These are phyloP conservation scores for Arrhamphus sclerolepis DNA, from an alignment of 2,797 vertebrate species.

Conservation along the genomic window DNA sequence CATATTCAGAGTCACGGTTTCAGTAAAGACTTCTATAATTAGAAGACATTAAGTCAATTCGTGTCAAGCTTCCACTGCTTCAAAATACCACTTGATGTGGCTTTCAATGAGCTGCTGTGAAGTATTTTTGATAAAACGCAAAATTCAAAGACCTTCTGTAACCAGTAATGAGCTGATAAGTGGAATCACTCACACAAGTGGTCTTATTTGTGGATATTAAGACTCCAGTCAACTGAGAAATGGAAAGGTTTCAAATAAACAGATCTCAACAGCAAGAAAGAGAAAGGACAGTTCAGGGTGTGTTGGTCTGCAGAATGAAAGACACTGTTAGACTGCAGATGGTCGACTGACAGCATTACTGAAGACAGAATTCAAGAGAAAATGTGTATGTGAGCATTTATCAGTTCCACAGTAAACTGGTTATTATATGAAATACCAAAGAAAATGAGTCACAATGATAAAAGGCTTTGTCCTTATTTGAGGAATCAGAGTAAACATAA, in stretches of 20 bases:
- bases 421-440: neutral
- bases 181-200: no score
- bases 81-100: slow-evolving; percentile 10
- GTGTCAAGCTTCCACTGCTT: no score
- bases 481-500: slow-evolving; percentile 22
- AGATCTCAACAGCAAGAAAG: no score
- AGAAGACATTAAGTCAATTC: no score
- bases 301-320: slow-evolving; percentile 10
- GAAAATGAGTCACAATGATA: slow-evolving; percentile 14
- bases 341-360: neutral
- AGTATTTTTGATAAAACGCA: slow-evolving; percentile 7
- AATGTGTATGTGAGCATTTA: neutral
- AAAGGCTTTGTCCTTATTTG: neutral
- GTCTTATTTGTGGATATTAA: no score
- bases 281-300: neutral
- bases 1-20: no score
- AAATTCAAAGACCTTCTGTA: no score
- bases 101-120: slow-evolving; percentile 33
- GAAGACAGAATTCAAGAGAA: slow-evolving; percentile 1
- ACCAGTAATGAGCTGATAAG: no score
- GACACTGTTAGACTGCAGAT: slow-evolving; percentile 6
- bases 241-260: no score
- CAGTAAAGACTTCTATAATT: no score
- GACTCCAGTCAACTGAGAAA: no score
- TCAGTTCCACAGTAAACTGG: neutral